Evolutionary conservation across 37 sponge, comb jelly and placozoan species (phyloP), one percentile per base, ranked within the genome.

Genomic region (Halisarca cf. caerulea): DNA sequence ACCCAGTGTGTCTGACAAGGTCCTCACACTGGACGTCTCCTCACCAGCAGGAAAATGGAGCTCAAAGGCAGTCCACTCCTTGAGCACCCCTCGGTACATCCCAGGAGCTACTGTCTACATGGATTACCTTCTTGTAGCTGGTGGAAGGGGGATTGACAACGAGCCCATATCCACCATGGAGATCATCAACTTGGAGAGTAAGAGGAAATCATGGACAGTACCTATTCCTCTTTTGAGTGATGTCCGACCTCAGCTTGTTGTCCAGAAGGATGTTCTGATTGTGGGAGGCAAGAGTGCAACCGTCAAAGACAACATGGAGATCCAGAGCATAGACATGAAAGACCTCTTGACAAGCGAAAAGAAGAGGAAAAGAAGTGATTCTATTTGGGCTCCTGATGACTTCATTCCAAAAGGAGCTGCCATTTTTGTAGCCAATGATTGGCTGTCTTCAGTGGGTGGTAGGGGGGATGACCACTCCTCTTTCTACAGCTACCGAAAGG

Each of bases 91-190:
- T 36, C 43, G 77, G 18, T 74, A 74, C 77, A 36, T 37, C 8
- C 38, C 77, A 41, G 77, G 42, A 41, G 77, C 77, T 21, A 74
- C 36, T 21, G 17, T n/a, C 21, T 38, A 44, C 36, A n/a, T 36
- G 3, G 21, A n/a, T 21, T 74, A 74, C 44, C 39, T 74, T 20
- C 18, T 74, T 17, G 77, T 74, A 40, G 77, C 77, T 4, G 77
- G 77, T n/a, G 77, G 77, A 74, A 44, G 32, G 3, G 77, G 77
- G 21, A 23, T 74, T 43, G 77, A 43, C 1, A 25, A 41, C 24
- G 77, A 74, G 24, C 77, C 77, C 17, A n/a, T 74, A n/a, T 21
- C n/a, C 77, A 74, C 77, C 39, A 37, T 74, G 77, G 77, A 74
- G 42, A 74, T 74, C 77, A 40, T 74, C 17, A 15, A 74, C 45